These are phyloP conservation scores for Danaus melanippus DNA, from an alignment of 1,140 invertebrate genomes.

Conservation along the genomic window DNA sequence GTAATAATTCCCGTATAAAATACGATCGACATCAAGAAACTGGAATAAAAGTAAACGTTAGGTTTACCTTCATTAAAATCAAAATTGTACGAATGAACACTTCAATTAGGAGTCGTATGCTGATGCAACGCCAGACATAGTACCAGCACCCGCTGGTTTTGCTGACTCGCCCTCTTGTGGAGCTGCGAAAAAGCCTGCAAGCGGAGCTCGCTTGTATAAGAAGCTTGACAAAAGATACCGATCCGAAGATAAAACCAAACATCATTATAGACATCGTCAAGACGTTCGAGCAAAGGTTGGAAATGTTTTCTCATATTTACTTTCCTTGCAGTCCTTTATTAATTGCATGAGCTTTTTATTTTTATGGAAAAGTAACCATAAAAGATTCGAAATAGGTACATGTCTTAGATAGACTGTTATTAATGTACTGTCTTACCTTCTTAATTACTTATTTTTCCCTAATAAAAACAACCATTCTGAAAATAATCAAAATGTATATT, in stretches of 20 bases:
- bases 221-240: constrained; percentile 86
- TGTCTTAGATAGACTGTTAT: no score
- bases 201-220: constrained; percentile 79
- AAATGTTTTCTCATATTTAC: constrained; percentile 1
- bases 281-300: constrained; percentile 81
- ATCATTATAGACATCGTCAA: constrained; percentile 77
- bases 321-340: no score
- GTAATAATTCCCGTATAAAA: no score
- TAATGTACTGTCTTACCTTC: no score
- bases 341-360: no score
- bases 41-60: no score
- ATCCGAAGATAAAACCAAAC: constrained; percentile 82
- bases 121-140: constrained; percentile 80
- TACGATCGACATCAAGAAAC: no score
- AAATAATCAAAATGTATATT: no score
- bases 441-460: no score
- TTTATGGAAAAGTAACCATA: no score
- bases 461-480: no score
- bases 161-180: constrained; percentile 84
- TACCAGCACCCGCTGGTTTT: constrained; percentile 88
- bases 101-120: constrained; percentile 60
- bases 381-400: no score
- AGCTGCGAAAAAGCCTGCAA: constrained; percentile 52
- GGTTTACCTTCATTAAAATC: background rate
- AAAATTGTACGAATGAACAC: background rate